Conservation (phyloP, 2,888 invertebrate genomes). For the Hymenopus coronatus region DNA sequence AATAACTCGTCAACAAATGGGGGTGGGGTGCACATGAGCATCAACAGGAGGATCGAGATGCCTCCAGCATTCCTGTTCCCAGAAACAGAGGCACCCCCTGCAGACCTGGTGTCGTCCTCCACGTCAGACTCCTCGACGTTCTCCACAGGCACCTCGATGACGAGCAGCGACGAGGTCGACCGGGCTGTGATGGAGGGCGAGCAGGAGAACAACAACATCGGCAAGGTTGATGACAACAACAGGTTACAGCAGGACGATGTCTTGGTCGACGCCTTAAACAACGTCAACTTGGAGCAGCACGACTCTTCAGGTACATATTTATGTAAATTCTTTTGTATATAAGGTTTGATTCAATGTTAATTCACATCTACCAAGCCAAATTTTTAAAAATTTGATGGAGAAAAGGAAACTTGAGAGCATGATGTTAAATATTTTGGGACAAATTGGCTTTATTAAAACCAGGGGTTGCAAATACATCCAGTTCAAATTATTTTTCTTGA, state of each 20-base stretch:
- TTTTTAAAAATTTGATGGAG: no score
- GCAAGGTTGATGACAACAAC: slow-evolving; percentile 34
- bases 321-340: no score
- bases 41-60: slow-evolving; percentile 75
- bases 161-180: slow-evolving; percentile 28
- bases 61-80: slow-evolving; percentile 79
- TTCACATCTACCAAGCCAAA: no score
- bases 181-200: slow-evolving; percentile 34
- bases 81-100: slow-evolving; percentile 64
- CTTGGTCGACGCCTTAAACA: slow-evolving; percentile 46
- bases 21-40: slow-evolving; percentile 61
- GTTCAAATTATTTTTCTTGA: no score
- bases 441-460: no score
- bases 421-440: no score
- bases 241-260: slow-evolving; percentile 35
- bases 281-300: slow-evolving; percentile 45
- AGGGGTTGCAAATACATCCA: no score
- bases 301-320: background rate
- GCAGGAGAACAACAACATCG: background rate
- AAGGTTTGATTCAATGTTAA: no score
- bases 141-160: slow-evolving; percentile 36
- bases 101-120: slow-evolving; percentile 49
- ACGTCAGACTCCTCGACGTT: background rate
- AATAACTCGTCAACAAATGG: background rate
- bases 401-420: no score